Percentiles rank a stretch among this genome's conserved stretches.
phyloP scores from a whole-genome alignment of 2,888 invertebrate genomes.

The Nemurella pictetii region DNA sequence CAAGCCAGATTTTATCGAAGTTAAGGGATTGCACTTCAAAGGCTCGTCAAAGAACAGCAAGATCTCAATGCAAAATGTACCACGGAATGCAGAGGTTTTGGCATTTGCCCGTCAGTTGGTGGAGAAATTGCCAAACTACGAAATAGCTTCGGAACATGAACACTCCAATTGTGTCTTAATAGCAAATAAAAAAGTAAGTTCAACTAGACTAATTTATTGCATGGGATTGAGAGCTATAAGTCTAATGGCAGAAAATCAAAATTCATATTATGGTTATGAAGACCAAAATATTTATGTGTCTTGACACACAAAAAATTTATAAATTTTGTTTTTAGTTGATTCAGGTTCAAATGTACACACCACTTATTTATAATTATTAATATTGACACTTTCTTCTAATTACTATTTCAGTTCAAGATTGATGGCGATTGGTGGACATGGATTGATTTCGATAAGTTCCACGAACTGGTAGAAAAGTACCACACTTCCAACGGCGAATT shows the following conservation, averaged over 20 bases:
- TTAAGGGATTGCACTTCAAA: slow-evolving; percentile 64
- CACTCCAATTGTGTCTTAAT: slow-evolving; percentile 62
- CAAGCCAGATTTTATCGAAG: slow-evolving; percentile 62
- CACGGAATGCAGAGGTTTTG: slow-evolving; percentile 62
- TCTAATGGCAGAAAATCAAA: no score
- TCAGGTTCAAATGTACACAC: no score
- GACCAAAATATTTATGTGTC: no score
- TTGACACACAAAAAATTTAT: no score
- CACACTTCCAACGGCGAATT: slow-evolving; percentile 49
- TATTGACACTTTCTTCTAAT: no score
- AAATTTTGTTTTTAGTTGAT: no score
- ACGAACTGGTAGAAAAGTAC: slow-evolving; percentile 52
- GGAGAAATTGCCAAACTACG: slow-evolving; percentile 54
- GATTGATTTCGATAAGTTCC: slow-evolving; percentile 61
- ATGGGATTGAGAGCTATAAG: no score
- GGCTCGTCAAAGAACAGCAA: slow-evolving; percentile 57
- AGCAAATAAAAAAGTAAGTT: slow-evolving; percentile 56
- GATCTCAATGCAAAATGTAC: slow-evolving; percentile 62
- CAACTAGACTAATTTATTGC: no score
- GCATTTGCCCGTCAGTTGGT: slow-evolving; percentile 55
- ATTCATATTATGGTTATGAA: no score
- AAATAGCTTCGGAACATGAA: slow-evolving; percentile 60
- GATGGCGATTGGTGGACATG: slow-evolving; percentile 60
- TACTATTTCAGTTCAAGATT: slow-evolving; percentile 53
- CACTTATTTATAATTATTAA: no score